Base-by-base conservation (phyloP, 2,797 vertebrate species). In the Chaunax sp. region DNA sequence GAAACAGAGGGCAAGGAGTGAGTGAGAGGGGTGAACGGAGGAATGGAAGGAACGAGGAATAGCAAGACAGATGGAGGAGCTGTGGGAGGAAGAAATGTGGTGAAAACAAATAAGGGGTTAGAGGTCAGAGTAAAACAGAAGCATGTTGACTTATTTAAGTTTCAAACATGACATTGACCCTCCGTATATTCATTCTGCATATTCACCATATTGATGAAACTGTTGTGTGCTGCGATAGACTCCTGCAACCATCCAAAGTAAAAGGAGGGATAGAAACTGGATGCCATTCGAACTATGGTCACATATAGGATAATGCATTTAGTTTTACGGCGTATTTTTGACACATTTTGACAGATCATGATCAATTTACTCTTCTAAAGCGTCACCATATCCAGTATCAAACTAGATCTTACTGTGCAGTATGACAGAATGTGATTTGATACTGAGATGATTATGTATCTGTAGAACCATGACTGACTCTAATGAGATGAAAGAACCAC, bases 41-140 rank as follows among this genome's bases (percentile, higher is more conserved):
- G 54, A 59, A 49, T 55, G 65, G 59, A 35, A 69, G 77, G 26
- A 16, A 37, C 44, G 43, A 47, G 57, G 43, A 75, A 66, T 23
- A 67, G 57, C 28, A 46, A 35, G 64, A 44, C 43, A 57, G 55
- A 77, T 52, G 43, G 46, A 52, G 23, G 16, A 40, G 49, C 28
- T 63, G 76, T 55, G 44, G 61, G 61, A 38, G 13, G 65, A 70
- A 26, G 23, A 69, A 65, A 69, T 55, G 28, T 63, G 60, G 23
- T 60, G 61, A 78, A 62, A 77, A 80, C 65, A 74, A 75, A 72
- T 56, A 23, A 47, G 13, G 66, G 59, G 49, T 53, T 35, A 64
- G 41, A 54, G 69, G 56, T 72, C 46, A 45, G 56, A 43, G 28
- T 28, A 33, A 54, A 40, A 58, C 43, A 28, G 19, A 35, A 33